Evolutionary conservation across 2,113 vertebrate species (phyloP), one percentile per base, ranked within the genome.

Genomic region (Columbina picui): DNA sequence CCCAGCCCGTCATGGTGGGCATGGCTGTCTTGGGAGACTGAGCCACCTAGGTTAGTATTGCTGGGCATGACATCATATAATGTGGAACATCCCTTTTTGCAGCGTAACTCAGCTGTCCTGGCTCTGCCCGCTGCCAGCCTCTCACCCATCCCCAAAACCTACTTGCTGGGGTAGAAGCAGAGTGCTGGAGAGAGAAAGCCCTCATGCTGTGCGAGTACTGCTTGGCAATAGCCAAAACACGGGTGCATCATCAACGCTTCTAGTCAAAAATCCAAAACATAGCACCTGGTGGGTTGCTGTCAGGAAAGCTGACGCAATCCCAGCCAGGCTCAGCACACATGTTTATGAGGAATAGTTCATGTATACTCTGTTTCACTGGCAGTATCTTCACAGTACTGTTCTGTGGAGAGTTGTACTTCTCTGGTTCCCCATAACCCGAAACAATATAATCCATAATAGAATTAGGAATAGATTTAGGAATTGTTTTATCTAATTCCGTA

Each of bases 171-270:
- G 4, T 15, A 2, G 25, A 9, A 12, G 1, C 16, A 9, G 10
- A 71, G 18, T 3, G 1, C 41, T 29, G 61, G 76, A 57, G 52
- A 7, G 12, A 34, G 45, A 14, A n/a, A 4, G 27, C 53, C 27
- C 22, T 27, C 3, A 1, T 6, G 22, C 60, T 36, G 7, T 29
- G 21, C 56, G 36, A 15, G 49, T 34, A 1, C 34, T 47, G 55
- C 13, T 78, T 10, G 32, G 84, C 38, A 21, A 0, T 0, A 57
- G 57, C 52, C 19, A 39, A 50, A 49, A 12, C 22, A 4, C 0
- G 1, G 21, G 15, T 20, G 8, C 26, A 25, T 21, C 25, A 36
- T 21, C 59, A 3, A 0, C 0, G 0, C 38, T n/a, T 19, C 1
- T 6, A 15, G 39, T 34, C 6, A 8, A 55, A 36, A 10, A 71